Base-by-base conservation (phyloP, 2,797 vertebrate species). In the Bradypodion ventrale region DNA sequence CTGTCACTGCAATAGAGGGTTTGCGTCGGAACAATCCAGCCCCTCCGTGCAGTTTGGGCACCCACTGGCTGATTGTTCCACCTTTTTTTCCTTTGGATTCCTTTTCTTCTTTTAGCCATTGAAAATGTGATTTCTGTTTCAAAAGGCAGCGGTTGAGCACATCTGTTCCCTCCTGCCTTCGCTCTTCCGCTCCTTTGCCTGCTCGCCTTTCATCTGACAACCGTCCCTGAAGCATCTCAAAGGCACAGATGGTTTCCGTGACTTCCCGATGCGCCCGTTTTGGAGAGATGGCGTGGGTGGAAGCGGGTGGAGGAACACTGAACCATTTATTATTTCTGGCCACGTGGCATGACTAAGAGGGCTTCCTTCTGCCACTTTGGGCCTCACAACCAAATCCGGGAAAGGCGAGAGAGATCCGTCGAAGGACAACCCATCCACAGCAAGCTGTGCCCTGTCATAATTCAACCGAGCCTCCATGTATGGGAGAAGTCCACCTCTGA, bases 131-230 rank as follows among this genome's bases (percentile, higher is more conserved):
- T 83, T 69, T 66, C 59, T 74, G 74, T 82, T 87, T 83, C 76
- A 79, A 79, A 79, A 74, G 77, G 77, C 77, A n/a, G 35, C 2
- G 25, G 8, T 78, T 85, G 74, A n/a, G 74, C 13, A 25, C 78
- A 44, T 13, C 75, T 27, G 60, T 42, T 12, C 27, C 62, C 21
- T 44, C 42, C 70, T 52, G 23, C 52, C 23, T 29, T 32, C 23
- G 13, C 59, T 59, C 44, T 46, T 66, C 12, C 21, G n/a, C 44
- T n/a, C 13, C 27, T 44, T 35, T 52, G 56, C 35, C 29, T 32
- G 35, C 49, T n/a, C 40, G 5, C 74, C 86, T 85, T 87, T 89
- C 60, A 89, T 91, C 86, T 89, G 82, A 82, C 74, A 70, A 65
- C 27, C 32, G 29, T 76, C 78, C n/a, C 75, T 73, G 62, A 83